phyloP scores from a whole-genome alignment of 2,888 invertebrate species.

The Ichneumon xanthorius region DNA sequence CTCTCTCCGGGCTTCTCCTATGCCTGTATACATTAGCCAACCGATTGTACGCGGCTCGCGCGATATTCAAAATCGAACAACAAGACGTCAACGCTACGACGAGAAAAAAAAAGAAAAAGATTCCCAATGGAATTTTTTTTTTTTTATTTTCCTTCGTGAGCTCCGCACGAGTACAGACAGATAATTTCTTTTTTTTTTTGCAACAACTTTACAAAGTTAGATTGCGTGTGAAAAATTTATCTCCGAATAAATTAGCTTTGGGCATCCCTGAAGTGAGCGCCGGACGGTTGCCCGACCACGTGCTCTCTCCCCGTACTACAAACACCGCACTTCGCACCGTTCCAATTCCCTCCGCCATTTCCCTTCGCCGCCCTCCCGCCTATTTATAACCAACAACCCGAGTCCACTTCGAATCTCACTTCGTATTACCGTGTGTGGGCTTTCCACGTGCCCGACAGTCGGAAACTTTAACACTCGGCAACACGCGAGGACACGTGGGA shows the following conservation, averaged over 20 bases:
- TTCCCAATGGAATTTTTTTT: neutral
- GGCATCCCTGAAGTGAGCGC: neutral
- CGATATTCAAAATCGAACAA: neutral
- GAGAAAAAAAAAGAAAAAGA: no score
- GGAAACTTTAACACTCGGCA: slow-evolving; percentile 16
- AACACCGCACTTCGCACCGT: slow-evolving; percentile 47
- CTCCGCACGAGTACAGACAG: neutral
- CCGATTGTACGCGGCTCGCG: neutral
- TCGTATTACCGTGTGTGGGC: slow-evolving; percentile 4
- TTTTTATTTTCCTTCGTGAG: neutral
- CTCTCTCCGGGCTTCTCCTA: neutral
- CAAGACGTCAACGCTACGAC: no score
- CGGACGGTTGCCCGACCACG: slow-evolving; percentile 8
- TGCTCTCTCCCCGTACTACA: slow-evolving; percentile 17
- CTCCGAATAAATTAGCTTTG: neutral
- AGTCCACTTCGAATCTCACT: neutral
- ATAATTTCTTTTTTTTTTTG: neutral
- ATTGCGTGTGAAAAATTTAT: neutral
- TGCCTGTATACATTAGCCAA: neutral
- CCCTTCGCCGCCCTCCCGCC: slow-evolving; percentile 15
- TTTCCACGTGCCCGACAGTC: neutral
- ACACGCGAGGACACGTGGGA: neutral
- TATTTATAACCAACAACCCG: slow-evolving; percentile 37
- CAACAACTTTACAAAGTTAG: neutral
- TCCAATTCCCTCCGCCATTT: slow-evolving; percentile 45